Conservation (phyloP, 2,888 invertebrate species). For the Sphaerophoria taeniata region DNA sequence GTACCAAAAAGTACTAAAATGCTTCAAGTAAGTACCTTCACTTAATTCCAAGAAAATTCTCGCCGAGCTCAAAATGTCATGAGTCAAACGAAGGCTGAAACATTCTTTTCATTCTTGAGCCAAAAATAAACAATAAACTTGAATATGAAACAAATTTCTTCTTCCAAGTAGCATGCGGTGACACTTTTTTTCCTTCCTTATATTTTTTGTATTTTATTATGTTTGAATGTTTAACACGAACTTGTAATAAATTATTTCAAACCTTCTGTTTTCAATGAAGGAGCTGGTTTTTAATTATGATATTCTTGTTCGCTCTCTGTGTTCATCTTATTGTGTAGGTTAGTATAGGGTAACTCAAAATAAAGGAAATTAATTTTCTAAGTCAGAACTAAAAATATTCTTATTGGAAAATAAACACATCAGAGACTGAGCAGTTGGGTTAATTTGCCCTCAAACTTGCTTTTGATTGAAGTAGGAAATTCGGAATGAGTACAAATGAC, state of each 20-base stretch:
- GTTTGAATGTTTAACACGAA: not conserved
- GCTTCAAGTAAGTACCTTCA: not conserved
- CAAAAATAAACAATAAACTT: not conserved
- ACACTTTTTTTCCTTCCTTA: no score
- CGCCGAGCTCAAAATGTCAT: no score
- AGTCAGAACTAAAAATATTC: not conserved
- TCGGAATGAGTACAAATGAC: not conserved
- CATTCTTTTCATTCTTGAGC: no score
- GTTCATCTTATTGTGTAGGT: not conserved
- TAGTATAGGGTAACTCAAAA: not conserved
- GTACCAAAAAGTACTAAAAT: no score
- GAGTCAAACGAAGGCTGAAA: no score
- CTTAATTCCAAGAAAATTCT: no score
- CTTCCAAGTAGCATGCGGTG: no score
- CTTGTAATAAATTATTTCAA: not conserved
- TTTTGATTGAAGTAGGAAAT: no score
- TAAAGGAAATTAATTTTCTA: not conserved
- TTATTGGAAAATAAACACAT: not conserved
- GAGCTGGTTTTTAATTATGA: not conserved
- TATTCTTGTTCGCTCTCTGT: not conserved
- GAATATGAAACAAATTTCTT: not conserved
- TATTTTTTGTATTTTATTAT: no score
- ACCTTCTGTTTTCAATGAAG: not conserved
- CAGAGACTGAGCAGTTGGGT: not conserved
- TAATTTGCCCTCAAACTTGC: no score